These are phyloP conservation scores for Perca schrenkii DNA, from an alignment of 2,113 vertebrate genomes.

Conservation along the genomic window DNA sequence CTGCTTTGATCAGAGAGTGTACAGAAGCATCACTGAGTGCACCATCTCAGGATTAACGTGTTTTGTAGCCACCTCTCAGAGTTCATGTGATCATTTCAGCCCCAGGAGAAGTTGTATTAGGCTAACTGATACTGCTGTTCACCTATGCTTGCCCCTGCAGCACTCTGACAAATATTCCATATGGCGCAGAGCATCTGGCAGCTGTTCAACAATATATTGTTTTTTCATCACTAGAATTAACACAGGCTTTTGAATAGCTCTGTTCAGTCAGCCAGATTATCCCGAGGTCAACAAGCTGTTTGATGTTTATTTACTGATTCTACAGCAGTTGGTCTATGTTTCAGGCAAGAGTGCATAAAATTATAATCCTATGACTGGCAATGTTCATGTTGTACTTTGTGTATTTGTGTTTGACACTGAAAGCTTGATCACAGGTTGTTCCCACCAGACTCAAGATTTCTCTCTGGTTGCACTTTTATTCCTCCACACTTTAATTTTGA, in stretches of 20 bases:
- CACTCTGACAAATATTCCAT: slow-evolving; percentile 17
- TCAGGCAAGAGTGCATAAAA: slow-evolving; percentile 1
- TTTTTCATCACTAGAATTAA: not conserved
- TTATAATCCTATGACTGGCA: slow-evolving; percentile 16
- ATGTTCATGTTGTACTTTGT: not conserved
- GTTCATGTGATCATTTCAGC: not conserved
- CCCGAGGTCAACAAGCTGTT: slow-evolving; percentile 40
- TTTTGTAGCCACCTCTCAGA: not conserved
- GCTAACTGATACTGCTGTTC: slow-evolving; percentile 1
- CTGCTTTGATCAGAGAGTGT: not conserved
- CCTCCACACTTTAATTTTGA: not conserved
- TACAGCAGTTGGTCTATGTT: slow-evolving; percentile 30
- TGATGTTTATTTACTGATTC: slow-evolving; percentile 43
- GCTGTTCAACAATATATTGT: not conserved
- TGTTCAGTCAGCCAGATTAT: slow-evolving; percentile 13
- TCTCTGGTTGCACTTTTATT: not conserved
- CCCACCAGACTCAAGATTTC: not conserved
- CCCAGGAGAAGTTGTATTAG: not conserved
- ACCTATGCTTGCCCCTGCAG: not conserved
- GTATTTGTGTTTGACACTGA: not conserved
- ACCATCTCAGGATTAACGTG: not conserved
- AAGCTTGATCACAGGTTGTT: not conserved
- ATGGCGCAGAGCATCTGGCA: slow-evolving; percentile 32
- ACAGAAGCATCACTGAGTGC: not conserved
- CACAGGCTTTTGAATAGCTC: slow-evolving; percentile 11